Percentiles rank a stretch among this genome's conserved stretches.
phyloP scores from a whole-genome alignment of 35 echinoderm and acorn worm genomes.

The Stichopus chloronotus region DNA sequence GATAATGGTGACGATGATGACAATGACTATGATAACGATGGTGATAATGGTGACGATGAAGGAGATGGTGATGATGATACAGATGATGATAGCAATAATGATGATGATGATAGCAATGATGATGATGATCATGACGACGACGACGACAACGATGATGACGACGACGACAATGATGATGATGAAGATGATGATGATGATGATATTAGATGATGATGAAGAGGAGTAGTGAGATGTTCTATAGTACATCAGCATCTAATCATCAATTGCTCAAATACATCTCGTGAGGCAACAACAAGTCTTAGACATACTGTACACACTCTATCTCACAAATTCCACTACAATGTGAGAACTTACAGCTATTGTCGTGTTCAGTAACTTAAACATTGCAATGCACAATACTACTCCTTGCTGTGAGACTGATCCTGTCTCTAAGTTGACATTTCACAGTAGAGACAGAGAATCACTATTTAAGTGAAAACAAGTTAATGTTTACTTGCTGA shows the following conservation, averaged over 20 bases:
- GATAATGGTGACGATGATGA: not conserved
- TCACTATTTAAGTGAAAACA: not conserved
- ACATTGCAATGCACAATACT: too few species aligned
- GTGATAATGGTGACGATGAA: not conserved
- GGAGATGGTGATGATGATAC: too few species aligned
- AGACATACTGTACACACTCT: too few species aligned
- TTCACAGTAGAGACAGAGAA: not conserved
- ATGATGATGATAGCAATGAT: not conserved
- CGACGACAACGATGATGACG: not conserved
- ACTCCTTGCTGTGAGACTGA: not conserved
- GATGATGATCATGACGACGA: not conserved
- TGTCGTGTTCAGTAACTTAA: too few species aligned
- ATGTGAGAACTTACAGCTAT: too few species aligned
- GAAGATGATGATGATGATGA: not conserved
- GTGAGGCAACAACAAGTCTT: too few species aligned
- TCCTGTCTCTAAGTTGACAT: not conserved
- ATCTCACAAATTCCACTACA: too few species aligned
- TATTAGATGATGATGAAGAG: too few species aligned
- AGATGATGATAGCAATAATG: not conserved
- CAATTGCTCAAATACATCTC: too few species aligned
- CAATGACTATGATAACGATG: too few species aligned
- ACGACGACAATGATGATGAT: not conserved
- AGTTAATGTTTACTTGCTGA: not conserved
- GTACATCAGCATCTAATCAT: too few species aligned
- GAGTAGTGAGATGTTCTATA: too few species aligned